Base-by-base conservation (phyloP, 92 coral and sea anemone genomes). In the Anthopleura xanthogrammica region DNA sequence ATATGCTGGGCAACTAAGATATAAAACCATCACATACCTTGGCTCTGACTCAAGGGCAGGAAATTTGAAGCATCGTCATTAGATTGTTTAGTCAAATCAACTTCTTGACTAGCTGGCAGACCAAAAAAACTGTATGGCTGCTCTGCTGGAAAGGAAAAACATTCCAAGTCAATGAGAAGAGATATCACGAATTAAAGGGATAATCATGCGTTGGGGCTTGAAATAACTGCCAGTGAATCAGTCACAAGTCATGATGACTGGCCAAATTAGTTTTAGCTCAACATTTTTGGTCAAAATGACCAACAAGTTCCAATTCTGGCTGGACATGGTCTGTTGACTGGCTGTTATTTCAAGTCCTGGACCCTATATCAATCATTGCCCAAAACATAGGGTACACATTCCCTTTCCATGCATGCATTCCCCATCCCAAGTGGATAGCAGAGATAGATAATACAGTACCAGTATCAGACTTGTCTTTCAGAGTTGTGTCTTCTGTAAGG, bases 391-490 rank as follows among this genome's bases (percentile, higher is more conserved):
- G 50, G 50, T 9, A 46, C 9, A 5, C 50, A 46, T 46, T 5
- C 9, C 50, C 50, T 46, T 46, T 46, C 9, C 50, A 46, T 46
- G 50, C 7, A 3, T 9, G 9, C 7, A 5, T 5, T 9, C 50
- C 50, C 9, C 0, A 46, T 46, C 5, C 9, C 7, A 46, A 4
- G 58, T 43, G 41, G 19, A 41, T 19, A 64, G n/a, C 50, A 10
- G 10, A 19, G 24, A 62, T 0, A 20, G 8, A 17, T 41, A 23
- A 41, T 70, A 70, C 19, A 81, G 24, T 46, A 36, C 56, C 80
- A 52, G 24, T 20, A 43, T 19, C 16, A 7, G 58, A 46, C 83
- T 83, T 84, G 79, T 74, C 80, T 71, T 85, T 72, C 60, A 20
- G 68, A 70, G 54, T 77, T 13, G 85, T 70, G 41, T 82, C 79